phyloP scores from a whole-genome alignment of 2,113 vertebrate species.

The Platichthys stellatus region DNA sequence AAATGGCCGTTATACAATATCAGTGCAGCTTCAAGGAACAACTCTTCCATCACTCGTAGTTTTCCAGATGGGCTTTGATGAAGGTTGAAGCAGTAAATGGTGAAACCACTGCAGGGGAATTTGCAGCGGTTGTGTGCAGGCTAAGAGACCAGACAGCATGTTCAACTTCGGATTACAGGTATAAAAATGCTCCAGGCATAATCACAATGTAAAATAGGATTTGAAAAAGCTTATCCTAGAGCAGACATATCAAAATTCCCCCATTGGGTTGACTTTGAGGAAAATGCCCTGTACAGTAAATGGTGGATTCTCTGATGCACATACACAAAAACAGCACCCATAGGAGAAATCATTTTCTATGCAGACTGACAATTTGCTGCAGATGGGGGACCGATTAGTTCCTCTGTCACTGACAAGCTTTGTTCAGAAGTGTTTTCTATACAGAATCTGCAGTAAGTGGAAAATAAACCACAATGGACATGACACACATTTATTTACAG shows the following conservation, averaged over 20 bases:
- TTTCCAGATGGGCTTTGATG: too few species aligned
- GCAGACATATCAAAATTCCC: background rate
- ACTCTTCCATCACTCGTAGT: too few species aligned
- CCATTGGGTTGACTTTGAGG: background rate
- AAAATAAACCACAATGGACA: background rate
- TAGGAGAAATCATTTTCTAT: background rate
- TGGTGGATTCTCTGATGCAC: background rate
- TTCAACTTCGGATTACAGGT: background rate
- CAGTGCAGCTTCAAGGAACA: too few species aligned
- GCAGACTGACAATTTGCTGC: constrained; percentile 1
- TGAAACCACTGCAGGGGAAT: background rate
- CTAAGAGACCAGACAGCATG: background rate
- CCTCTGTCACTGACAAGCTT: constrained; percentile 12
- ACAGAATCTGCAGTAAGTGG: background rate
- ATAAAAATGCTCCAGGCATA: background rate
- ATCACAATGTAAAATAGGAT: constrained; percentile 8
- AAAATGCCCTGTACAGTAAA: background rate
- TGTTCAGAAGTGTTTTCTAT: background rate
- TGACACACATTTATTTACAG: background rate
- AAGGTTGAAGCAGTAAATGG: background rate
- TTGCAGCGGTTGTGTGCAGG: background rate
- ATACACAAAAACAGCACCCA: background rate
- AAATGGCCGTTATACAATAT: too few species aligned
- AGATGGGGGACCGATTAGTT: constrained; percentile 7
- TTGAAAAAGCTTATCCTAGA: background rate